Percentiles rank a stretch among this genome's conserved stretches.
These are phyloP conservation scores for Nothobranchius furzeri DNA, from an alignment of 2,113 vertebrate genomes.

Conservation along the genomic window DNA sequence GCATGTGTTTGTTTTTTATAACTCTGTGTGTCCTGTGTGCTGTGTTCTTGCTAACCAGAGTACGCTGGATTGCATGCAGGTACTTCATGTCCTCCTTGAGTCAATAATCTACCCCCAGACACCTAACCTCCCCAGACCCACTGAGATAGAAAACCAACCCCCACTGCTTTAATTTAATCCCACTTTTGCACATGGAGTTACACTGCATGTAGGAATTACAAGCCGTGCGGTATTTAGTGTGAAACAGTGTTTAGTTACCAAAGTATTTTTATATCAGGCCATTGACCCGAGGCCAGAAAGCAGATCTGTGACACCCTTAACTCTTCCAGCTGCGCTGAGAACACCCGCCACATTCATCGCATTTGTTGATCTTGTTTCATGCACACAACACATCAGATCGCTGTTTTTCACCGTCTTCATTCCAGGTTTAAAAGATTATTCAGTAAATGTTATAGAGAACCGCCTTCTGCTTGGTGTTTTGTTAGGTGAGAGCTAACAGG, in stretches of 20 bases:
- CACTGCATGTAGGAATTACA: not conserved
- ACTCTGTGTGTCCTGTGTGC: slow-evolving; percentile 53
- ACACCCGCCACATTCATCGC: slow-evolving; percentile 2
- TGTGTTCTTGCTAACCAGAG: slow-evolving; percentile 82
- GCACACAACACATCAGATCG: not conserved
- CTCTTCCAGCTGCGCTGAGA: slow-evolving; percentile 12
- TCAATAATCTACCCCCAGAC: slow-evolving; percentile 9
- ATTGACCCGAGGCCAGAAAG: slow-evolving; percentile 22
- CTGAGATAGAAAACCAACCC: slow-evolving; percentile 28
- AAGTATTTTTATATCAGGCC: slow-evolving; percentile 28
- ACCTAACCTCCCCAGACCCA: not conserved
- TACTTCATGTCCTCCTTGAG: slow-evolving; percentile 66
- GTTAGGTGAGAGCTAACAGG: slow-evolving; percentile 70
- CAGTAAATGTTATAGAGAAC: not conserved
- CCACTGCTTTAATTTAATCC: slow-evolving; percentile 2
- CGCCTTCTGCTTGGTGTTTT: slow-evolving; percentile 10
- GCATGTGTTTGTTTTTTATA: slow-evolving; percentile 58
- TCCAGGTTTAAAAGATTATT: slow-evolving; percentile 7
- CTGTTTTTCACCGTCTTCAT: slow-evolving; percentile 4
- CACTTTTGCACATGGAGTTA: not conserved
- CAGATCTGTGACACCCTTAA: slow-evolving; percentile 17
- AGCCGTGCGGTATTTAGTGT: not conserved
- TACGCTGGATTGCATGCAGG: slow-evolving; percentile 99
- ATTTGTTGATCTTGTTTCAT: slow-evolving; percentile 1
- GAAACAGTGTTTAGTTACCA: slow-evolving; percentile 6